phyloP scores from a whole-genome alignment of 2,113 vertebrate genomes.

The Lagopus muta region DNA sequence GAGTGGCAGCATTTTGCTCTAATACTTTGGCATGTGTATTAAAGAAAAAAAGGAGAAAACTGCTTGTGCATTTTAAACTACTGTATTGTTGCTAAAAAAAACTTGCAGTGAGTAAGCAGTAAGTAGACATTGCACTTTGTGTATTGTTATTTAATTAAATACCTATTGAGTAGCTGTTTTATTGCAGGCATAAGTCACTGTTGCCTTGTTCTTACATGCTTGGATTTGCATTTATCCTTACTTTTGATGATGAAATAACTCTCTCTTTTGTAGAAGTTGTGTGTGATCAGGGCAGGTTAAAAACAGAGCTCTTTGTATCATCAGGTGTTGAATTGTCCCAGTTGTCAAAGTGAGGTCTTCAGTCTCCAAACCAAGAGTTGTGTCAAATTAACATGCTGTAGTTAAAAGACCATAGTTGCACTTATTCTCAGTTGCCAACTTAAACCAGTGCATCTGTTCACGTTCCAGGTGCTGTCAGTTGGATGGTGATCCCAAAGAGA shows the following conservation, averaged over 20 bases:
- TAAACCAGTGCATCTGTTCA: not conserved
- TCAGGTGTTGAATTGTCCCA: not conserved
- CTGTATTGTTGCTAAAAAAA: not conserved
- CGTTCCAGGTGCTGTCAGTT: slow-evolving; percentile 92
- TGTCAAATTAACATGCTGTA: not conserved
- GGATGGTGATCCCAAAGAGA: slow-evolving; percentile 93
- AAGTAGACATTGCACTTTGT: not conserved
- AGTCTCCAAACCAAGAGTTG: not conserved
- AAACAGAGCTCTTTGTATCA: too few relatives aligned
- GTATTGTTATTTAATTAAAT: not conserved
- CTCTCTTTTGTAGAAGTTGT: not conserved
- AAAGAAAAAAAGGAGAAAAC: not conserved
- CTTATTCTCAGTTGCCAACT: not conserved
- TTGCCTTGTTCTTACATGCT: not conserved
- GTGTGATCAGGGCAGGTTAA: not conserved
- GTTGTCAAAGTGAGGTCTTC: not conserved
- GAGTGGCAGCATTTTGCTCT: not conserved
- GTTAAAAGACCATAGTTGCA: not conserved
- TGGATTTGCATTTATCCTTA: not conserved
- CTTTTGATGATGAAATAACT: not conserved
- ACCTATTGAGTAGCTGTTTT: not conserved
- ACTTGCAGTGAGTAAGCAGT: not conserved
- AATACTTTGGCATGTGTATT: not conserved
- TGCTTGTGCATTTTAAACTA: not conserved
- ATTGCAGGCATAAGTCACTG: not conserved